Percentiles rank a stretch among this genome's conserved stretches.
Evolutionary conservation across 1,140 invertebrate genomes (phyloP).

Genomic region (Cydia strobilella): DNA sequence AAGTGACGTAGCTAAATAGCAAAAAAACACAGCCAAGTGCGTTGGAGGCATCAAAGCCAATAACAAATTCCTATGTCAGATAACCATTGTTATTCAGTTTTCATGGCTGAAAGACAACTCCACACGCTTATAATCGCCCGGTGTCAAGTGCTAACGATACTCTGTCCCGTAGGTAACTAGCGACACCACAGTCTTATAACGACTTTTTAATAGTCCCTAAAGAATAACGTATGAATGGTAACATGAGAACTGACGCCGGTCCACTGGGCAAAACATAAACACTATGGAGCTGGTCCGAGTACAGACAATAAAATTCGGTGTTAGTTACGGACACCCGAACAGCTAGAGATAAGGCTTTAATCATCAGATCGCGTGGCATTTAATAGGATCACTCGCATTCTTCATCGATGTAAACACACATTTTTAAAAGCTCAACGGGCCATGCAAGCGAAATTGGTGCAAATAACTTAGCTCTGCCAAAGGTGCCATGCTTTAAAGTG

Average conservation of each 20-base stretch:
- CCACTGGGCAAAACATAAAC: conserved; percentile 69
- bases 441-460: conserved; percentile 22
- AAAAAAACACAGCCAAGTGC: too few species aligned
- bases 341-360: conserved; percentile 40
- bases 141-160: conserved; percentile 75
- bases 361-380: conserved; percentile 18
- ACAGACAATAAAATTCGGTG: conserved; percentile 55
- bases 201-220: conserved; percentile 75
- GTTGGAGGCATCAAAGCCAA: not conserved
- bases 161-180: conserved; percentile 73
- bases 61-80: conserved; percentile 53
- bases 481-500: conserved; percentile 16
- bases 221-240: conserved; percentile 78
- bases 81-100: conserved; percentile 44
- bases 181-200: conserved; percentile 63
- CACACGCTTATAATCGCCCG: conserved; percentile 65
- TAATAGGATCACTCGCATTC: conserved; percentile 25
- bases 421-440: conserved; percentile 18
- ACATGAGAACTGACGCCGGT: conserved; percentile 63
- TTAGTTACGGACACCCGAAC: conserved; percentile 42
- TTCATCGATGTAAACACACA: conserved; percentile 28
- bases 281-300: conserved; percentile 60
- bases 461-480: not conserved
- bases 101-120: conserved; percentile 58
- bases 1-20: too few species aligned